Evolutionary conservation across 2,113 vertebrate species (phyloP), one percentile per base, ranked within the genome.

Genomic region (Nanorana parkeri): DNA sequence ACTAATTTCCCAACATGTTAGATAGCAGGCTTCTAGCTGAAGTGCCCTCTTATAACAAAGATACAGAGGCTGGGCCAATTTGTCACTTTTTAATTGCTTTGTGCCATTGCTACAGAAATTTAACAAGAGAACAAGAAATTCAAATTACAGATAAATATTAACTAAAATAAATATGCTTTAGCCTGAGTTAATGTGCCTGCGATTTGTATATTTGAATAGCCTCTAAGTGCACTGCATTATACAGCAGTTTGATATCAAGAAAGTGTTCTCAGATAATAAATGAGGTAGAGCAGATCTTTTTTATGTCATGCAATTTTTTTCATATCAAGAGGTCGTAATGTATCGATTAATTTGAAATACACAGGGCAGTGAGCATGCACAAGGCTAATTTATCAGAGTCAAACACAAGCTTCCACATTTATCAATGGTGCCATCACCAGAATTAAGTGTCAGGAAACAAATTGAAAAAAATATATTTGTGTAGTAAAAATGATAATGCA

Each of bases 61-160:
- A 71, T 63, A 71, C 28, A 21, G 20, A 16, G 63, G 21, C 67
- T 3, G 6, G 32, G 21, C 4, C 55, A 71, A 80, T 71, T 68
- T 71, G 55, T 71, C 78, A 24, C 47, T 60, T 80, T 79, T 80
- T 60, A 80, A 80, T 80, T 71, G 55, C 78, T 71, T 61, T 80
- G 78, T 69, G 77, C 26, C 77, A 69, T 16, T 24, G n/a, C 66
- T 79, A 17, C n/a, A 56, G 75, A 52, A 72, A 66, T n/a, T 66
- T 54, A 66, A 66, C 67, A 68, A 63, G 28, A 58, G 78, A 61
- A 63, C 36, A 80, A 60, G 68, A 72, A 71, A 64, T 81, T 81
- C 15, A 81, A 54, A 81, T 81, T 71, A 80, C 67, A 80, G 78
- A 81, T 72, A 81, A 73, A 81, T 60, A 73, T 81, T 73, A 72